Evolutionary conservation across 2,113 vertebrate genomes (phyloP), one percentile per base, ranked within the genome.

Genomic region (Psilopsiagon aurifrons): DNA sequence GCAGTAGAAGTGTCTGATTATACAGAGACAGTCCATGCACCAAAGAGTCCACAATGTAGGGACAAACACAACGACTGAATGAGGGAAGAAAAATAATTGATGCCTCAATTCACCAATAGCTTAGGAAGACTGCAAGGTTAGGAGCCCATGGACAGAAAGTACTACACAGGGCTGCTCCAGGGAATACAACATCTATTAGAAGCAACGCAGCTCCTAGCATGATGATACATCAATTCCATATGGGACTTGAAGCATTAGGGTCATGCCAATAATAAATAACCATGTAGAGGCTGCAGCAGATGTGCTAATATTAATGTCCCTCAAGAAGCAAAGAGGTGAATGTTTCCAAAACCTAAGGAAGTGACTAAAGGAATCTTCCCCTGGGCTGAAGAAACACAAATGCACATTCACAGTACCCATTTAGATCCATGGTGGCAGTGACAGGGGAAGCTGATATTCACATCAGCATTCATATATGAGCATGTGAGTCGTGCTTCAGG

Each of bases 1-100:
- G 10, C 29, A 51, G 47, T 4, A 41, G 31, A 35, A 62, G 46
- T 20, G 19, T 19, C 74, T 49, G 37, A 25, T 55, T 31, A 46
- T 31, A 47, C 6, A 39, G 23, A 68, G 41, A 49, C 2, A 16
- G 44, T 5, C 19, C 17, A 6, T 0, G 2, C 75, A 37, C 27
- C 13, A 10, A 39, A 55, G 47, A 57, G 41, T 5, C 77, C 44
- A 68, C 39, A 84, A n/a, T 0, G 0, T 0, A 57, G 33, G 28
- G 51, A 67, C 62, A 80, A 68, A 55, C 55, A 62, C 2, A 2
- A 10, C 1, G 29, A 28, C 27, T 31, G 33, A 41, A 51, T 3
- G 7, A 71, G 27, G 16, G 41, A 33, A 79, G 11, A 52, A 46
- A 9, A 57, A 52, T 3, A 33, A 68, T 68, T 88, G n/a, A 19